phyloP scores from a whole-genome alignment of 2,797 vertebrate genomes.

The Tadarida brasiliensis region DNA sequence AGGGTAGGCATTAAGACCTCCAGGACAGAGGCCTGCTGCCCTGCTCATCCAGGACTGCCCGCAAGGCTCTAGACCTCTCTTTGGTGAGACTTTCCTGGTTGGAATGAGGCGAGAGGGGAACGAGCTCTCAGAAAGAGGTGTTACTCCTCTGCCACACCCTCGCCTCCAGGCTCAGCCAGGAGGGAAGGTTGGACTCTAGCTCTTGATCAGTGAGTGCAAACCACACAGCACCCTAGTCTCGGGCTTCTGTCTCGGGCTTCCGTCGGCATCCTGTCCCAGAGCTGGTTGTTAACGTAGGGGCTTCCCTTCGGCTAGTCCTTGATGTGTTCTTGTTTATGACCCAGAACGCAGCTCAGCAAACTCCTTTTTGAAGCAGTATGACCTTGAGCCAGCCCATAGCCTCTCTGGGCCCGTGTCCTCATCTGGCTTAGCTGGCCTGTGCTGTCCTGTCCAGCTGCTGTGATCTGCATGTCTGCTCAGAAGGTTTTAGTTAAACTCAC shows the following conservation, averaged over 20 bases:
- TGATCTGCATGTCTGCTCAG: neutral
- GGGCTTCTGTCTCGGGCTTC: neutral
- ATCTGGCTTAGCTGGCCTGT: neutral
- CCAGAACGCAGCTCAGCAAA: neutral
- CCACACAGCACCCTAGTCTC: neutral
- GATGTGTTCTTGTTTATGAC: neutral
- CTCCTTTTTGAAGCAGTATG: neutral
- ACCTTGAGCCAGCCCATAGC: neutral
- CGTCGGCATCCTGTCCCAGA: neutral
- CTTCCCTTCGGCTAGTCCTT: neutral
- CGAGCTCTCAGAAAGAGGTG: neutral
- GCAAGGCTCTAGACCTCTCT: neutral
- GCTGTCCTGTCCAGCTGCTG: neutral
- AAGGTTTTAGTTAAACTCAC: slow-evolving; percentile 27
- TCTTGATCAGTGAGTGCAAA: neutral
- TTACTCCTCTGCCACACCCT: neutral
- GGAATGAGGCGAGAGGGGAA: neutral
- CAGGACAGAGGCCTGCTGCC: neutral
- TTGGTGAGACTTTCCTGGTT: neutral
- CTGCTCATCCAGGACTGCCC: neutral
- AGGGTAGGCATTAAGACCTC: neutral
- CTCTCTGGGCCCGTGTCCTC: neutral
- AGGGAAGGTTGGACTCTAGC: neutral
- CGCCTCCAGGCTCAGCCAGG: neutral
- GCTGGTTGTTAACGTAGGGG: neutral